These are phyloP conservation scores for Saxicola maurus DNA, from an alignment of 2,797 vertebrate genomes.

Conservation along the genomic window DNA sequence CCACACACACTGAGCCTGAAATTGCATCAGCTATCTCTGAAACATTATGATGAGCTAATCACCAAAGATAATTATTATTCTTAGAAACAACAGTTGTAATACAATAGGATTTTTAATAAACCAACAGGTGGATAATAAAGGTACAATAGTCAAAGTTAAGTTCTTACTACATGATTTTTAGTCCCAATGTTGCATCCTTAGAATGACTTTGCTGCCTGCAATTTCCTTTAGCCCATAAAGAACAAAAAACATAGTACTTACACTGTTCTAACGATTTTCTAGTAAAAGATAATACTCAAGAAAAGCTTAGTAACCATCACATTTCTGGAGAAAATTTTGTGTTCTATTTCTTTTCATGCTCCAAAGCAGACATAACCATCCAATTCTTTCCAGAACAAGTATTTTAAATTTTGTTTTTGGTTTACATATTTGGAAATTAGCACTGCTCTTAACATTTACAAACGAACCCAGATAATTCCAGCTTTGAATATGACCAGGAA, in stretches of 20 bases:
- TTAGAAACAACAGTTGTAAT: not conserved
- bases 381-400: not conserved
- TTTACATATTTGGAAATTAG: not conserved
- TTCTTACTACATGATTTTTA: not conserved
- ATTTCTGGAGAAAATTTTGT: not conserved
- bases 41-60: slow-evolving; percentile 16
- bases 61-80: slow-evolving; percentile 3
- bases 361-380: not conserved
- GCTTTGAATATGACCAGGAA: not conserved
- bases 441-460: not conserved
- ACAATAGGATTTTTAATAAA: slow-evolving; percentile 22
- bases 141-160: not conserved
- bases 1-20: slow-evolving; percentile 21
- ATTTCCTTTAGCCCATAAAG: not conserved
- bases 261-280: not conserved
- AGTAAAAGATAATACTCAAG: not conserved
- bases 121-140: slow-evolving; percentile 6
- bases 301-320: not conserved
- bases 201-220: not conserved
- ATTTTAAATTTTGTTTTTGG: not conserved
- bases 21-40: slow-evolving; percentile 9
- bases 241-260: not conserved
- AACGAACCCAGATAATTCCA: not conserved
- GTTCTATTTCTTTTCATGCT: not conserved
- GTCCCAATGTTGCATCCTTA: not conserved